A percentile compares a stretch with the other conserved stretches of the same genome.
These are phyloP conservation scores for Melipona bicolor DNA, from an alignment of 2,888 invertebrate genomes.

Conservation along the genomic window DNA sequence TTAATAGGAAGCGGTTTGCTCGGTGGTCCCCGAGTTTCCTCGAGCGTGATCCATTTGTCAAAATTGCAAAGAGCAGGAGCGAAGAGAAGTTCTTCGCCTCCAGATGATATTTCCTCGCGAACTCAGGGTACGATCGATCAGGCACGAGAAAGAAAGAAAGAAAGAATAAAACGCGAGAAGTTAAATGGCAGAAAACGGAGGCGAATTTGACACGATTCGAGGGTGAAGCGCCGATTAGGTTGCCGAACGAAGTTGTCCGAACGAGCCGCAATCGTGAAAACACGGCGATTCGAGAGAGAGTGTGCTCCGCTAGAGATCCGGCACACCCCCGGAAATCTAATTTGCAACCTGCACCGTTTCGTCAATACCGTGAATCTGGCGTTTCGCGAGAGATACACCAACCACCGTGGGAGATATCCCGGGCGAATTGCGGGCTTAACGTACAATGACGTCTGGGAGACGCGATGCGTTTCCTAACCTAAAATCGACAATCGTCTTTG, in stretches of 20 bases:
- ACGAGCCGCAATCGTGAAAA: slow-evolving; percentile 17
- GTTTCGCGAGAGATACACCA: background rate
- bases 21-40: background rate
- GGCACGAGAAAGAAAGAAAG: no score
- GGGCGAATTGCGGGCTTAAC: no score
- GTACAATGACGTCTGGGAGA: no score
- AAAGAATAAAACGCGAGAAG: background rate
- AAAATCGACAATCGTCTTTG: no score
- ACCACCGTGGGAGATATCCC: background rate
- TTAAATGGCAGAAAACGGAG: slow-evolving; percentile 25
- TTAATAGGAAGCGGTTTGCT: no score
- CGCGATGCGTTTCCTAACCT: no score
- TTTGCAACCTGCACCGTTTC: slow-evolving; percentile 25
- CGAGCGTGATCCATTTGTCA: background rate
- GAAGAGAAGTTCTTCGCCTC: no score
- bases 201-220: background rate
- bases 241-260: slow-evolving; percentile 5
- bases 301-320: background rate
- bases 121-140: no score
- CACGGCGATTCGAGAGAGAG: background rate
- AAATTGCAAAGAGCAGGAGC: no score
- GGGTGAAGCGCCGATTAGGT: background rate
- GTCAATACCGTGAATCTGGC: background rate
- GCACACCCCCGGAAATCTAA: slow-evolving; percentile 26
- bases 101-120: no score